Base-by-base conservation (phyloP, 2,888 invertebrate genomes). In the Ophion obscuratus region DNA sequence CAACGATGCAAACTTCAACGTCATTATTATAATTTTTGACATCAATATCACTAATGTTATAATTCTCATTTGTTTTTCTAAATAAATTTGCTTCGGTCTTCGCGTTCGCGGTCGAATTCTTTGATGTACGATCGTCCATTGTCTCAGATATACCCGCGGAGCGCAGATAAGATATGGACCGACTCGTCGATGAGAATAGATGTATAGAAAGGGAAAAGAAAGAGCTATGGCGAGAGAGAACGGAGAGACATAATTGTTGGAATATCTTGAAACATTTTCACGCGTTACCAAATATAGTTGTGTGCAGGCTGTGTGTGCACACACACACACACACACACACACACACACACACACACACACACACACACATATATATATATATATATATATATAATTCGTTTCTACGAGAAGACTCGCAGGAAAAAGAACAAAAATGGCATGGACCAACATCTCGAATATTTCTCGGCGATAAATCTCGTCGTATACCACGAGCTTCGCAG, bases 111-210 rank as follows among this genome's bases (percentile, higher is more conserved):
- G 31, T 31, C 31, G 31, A 44, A 11, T 44, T 44, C 11, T 44
- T 44, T 11, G 44, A 9, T 9, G 44, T 11, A 44, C 44, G 11
- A 2, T 44, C 44, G 68, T 3, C 24, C 20, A 44, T 61, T 67
- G 59, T 82, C 62, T 31, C 53, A 53, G 24, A 11, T 47, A 70
- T 82, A 27, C 59, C 14, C 36, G 53, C 9, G 31, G 14, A 57
- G 57, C 9, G 20, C 68, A 20, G 61, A 31, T 36, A 44, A n/a
- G 68, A 68, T 67, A 75, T 68, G 66, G 62, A 76, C 76, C 47
- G 83, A 83, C 67, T 67, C 61, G 70, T 79, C 70, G 75, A 73
- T 64, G 68, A 20, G 71, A 64, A 27, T 7, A 44, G 47, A 74
- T 20, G 74, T 64, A 57, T n/a, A 77, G 27, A 9, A 79, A 57